Conservation (phyloP, 2,797 vertebrate genomes). For the Poecilia velifera region DNA sequence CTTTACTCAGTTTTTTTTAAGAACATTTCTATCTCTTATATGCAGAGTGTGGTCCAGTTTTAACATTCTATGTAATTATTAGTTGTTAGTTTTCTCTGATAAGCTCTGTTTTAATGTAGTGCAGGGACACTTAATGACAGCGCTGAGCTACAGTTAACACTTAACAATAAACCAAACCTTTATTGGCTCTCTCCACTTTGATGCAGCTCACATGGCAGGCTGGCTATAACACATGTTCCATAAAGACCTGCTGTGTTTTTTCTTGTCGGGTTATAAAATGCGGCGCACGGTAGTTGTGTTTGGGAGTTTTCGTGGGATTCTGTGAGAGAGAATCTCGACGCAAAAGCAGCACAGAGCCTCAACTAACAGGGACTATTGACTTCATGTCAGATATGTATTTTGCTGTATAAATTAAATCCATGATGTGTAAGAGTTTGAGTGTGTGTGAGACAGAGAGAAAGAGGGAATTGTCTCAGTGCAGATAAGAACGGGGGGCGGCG, state of each 20-base stretch:
- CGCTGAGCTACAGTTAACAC: conserved; percentile 42
- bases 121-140: conserved; percentile 45
- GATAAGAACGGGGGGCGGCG: conserved; percentile 41
- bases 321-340: conserved; percentile 11
- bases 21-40: conserved; percentile 39
- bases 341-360: conserved; percentile 29
- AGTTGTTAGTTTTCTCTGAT: conserved; percentile 62
- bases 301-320: neutral
- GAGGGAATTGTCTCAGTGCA: conserved; percentile 19
- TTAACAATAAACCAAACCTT: conserved; percentile 59
- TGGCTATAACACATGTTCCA: conserved; percentile 59
- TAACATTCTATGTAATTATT: conserved; percentile 26
- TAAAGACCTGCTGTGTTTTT: conserved; percentile 52
- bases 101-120: conserved; percentile 38
- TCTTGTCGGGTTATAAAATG: conserved; percentile 47
- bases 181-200: conserved; percentile 46
- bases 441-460: conserved; percentile 3
- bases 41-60: conserved; percentile 42
- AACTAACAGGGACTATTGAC: conserved; percentile 22
- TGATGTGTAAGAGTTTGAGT: conserved; percentile 5
- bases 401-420: conserved; percentile 30
- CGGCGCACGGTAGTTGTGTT: neutral
- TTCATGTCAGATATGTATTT: conserved; percentile 21
- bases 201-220: conserved; percentile 61
- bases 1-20: conserved; percentile 20